Evolutionary conservation across 2,797 vertebrate genomes (phyloP).

Genomic region (Clangula hyemalis): DNA sequence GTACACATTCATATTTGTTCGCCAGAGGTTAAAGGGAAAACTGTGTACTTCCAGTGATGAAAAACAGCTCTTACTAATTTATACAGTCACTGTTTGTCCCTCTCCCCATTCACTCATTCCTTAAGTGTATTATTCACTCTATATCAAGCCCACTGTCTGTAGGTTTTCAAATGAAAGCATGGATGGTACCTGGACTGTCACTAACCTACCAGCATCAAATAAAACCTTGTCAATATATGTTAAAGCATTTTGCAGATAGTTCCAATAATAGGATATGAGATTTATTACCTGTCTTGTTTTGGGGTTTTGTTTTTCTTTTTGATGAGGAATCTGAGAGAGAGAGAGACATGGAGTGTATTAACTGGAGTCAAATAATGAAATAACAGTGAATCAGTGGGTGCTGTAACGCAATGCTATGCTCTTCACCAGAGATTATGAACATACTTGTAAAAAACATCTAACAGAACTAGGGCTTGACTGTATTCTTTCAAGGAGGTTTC

Average conservation of each 20-base stretch:
- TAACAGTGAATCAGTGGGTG: neutral
- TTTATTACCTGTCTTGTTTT: neutral
- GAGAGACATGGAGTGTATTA: neutral
- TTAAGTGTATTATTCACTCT: neutral
- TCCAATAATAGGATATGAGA: neutral
- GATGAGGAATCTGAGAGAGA: neutral
- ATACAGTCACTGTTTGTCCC: neutral
- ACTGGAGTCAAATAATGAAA: neutral
- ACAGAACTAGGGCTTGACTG: accelerated
- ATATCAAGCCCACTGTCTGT: neutral
- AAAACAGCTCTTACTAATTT: neutral
- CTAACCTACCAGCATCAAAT: neutral
- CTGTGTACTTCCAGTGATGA: neutral
- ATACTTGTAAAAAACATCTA: neutral
- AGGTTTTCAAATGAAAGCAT: neutral
- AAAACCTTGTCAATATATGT: neutral
- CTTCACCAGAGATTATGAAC: neutral
- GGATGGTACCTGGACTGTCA: neutral
- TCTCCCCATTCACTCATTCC: neutral
- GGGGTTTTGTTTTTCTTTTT: neutral
- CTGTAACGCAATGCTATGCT: neutral
- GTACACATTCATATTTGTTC: neutral
- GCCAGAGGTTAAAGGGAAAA: neutral
- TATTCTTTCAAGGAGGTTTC: accelerated
- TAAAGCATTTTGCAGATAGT: neutral